Conservation (phyloP, 1,140 invertebrate genomes). For the Scaptomyza pallida region DNA sequence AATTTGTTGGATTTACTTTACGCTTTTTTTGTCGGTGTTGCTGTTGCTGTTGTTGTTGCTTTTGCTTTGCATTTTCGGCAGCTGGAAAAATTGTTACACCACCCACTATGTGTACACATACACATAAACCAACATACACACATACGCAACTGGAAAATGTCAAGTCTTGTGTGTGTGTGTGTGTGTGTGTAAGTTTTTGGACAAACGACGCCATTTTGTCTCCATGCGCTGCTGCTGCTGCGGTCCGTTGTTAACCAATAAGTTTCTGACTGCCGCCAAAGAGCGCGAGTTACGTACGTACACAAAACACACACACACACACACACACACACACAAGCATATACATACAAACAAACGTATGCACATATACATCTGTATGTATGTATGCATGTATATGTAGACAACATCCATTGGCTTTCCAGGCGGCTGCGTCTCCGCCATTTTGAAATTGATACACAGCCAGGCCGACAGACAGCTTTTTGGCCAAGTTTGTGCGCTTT, state of each 20-base stretch:
- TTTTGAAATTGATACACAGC: constrained; percentile 55
- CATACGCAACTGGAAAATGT: constrained; percentile 32
- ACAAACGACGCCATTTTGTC: constrained; percentile 65
- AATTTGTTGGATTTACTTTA: constrained; percentile 1
- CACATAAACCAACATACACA: constrained; percentile 2
- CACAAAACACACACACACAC: constrained; percentile 45
- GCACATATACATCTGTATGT: constrained; percentile 2
- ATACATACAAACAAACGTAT: constrained; percentile 11
- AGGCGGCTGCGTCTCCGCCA: constrained; percentile 51
- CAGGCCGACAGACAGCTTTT: constrained; percentile 8
- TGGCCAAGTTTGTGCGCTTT: constrained; percentile 10
- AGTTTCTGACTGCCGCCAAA: constrained; percentile 74
- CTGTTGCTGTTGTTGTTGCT: constrained; percentile 24
- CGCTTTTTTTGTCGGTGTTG: constrained; percentile 15
- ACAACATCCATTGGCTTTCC: constrained; percentile 49
- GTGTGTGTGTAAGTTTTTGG: constrained; percentile 34
- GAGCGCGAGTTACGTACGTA: constrained; percentile 63
- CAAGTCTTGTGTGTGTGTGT: constrained; percentile 8
- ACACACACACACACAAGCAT: constrained; percentile 13
- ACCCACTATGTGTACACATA: constrained; percentile 4
- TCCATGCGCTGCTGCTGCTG: constrained; percentile 10
- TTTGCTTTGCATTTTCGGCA: constrained; percentile 51
- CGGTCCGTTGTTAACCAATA: constrained; percentile 68
- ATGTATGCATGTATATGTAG: constrained; percentile 20
- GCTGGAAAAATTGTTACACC: constrained; percentile 27